Conservation (phyloP, 2,113 vertebrate genomes). For the Eleginops maclovinus region DNA sequence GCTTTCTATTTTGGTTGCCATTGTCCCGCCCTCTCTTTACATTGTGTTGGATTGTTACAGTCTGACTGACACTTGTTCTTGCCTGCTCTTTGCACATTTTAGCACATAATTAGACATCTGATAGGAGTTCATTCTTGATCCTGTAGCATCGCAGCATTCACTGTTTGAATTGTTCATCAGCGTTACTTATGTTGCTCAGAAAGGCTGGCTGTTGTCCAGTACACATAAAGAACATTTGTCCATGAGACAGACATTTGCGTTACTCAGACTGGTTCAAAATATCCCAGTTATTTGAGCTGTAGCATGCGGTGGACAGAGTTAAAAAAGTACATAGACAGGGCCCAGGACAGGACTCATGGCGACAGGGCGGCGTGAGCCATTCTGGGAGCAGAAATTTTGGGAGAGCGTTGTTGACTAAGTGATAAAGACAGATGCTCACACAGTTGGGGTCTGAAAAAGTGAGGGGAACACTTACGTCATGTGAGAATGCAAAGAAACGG, state of each 20-base stretch:
- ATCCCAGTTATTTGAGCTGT: conserved; percentile 80
- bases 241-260: conserved; percentile 50
- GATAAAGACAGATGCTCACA: conserved; percentile 58
- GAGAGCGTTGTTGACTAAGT: conserved; percentile 51
- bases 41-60: background rate
- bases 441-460: conserved; percentile 22
- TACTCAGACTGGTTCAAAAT: conserved; percentile 75
- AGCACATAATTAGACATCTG: background rate
- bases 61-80: background rate
- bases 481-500: conserved; percentile 6
- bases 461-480: conserved; percentile 10
- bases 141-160: background rate
- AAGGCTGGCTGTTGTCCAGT: background rate
- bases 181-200: background rate
- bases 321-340: conserved; percentile 69
- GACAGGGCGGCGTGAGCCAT: conserved; percentile 80
- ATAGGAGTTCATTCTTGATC: background rate
- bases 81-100: background rate
- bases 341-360: conserved; percentile 65
- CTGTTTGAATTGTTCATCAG: background rate
- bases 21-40: conserved; percentile 3
- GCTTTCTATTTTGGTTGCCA: conserved; percentile 20
- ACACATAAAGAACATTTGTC: conserved; percentile 50
- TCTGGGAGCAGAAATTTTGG: conserved; percentile 78
- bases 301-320: conserved; percentile 70